phyloP scores from a whole-genome alignment of 1,140 invertebrate genomes.

The Eulimnadia texana region DNA sequence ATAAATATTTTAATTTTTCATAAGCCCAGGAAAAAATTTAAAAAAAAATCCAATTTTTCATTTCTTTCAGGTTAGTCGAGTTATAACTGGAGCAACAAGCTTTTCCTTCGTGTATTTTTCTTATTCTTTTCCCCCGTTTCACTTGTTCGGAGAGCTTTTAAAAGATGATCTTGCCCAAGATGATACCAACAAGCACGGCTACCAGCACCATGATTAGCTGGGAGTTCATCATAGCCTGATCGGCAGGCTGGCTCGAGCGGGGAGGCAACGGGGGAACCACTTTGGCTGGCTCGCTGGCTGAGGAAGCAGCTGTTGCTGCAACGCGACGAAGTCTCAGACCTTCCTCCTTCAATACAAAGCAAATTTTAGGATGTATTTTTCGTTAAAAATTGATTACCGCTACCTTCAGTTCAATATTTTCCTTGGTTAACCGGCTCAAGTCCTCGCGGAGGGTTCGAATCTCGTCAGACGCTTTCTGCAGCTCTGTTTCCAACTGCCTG shows the following conservation, averaged over 20 bases:
- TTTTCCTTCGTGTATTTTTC: too few relatives aligned
- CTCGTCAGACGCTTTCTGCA: slow-evolving; percentile 51
- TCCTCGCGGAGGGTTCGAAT: slow-evolving; percentile 56
- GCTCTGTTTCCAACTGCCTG: slow-evolving; percentile 33
- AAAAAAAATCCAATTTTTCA: not conserved
- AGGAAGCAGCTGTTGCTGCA: not conserved
- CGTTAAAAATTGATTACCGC: not conserved
- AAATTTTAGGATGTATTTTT: not conserved
- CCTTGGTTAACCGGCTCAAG: slow-evolving; percentile 56
- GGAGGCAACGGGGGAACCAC: not conserved
- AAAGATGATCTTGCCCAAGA: slow-evolving; percentile 15
- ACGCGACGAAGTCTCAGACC: slow-evolving; percentile 13
- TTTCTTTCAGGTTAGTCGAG: too few relatives aligned
- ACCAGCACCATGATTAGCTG: slow-evolving; percentile 4
- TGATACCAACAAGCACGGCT: slow-evolving; percentile 12
- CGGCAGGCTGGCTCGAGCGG: not conserved
- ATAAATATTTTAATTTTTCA: too few relatives aligned
- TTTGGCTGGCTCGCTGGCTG: not conserved
- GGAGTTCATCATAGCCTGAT: not conserved
- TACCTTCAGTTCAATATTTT: slow-evolving; percentile 66
- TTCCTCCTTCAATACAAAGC: slow-evolving; percentile 10
- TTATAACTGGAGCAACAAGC: too few relatives aligned
- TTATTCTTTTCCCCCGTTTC: too few relatives aligned
- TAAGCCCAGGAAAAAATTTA: too few relatives aligned
- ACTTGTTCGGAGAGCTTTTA: not conserved